Evolutionary conservation across 2,113 vertebrate species (phyloP).

Genomic region (Mustelus asterias): DNA sequence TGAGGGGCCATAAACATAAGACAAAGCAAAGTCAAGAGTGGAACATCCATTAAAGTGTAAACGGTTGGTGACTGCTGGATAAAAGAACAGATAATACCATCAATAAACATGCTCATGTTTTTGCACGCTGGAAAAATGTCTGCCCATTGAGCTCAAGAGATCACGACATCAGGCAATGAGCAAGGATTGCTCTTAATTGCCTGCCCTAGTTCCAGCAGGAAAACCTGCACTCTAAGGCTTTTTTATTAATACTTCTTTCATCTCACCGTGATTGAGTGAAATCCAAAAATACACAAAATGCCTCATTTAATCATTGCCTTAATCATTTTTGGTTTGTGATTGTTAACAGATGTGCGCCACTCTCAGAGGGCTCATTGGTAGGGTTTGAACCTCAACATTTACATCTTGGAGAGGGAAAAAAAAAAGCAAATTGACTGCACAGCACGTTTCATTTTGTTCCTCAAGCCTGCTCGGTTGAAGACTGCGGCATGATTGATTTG

Average conservation of each 20-base stretch:
- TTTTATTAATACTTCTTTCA: background rate
- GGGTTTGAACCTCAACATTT: background rate
- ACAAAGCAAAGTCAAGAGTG: background rate
- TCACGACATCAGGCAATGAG: background rate
- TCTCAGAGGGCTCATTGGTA: background rate
- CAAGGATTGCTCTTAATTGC: background rate
- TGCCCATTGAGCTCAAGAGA: background rate
- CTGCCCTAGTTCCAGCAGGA: background rate
- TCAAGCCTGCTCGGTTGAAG: background rate
- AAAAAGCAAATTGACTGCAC: background rate
- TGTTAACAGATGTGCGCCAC: background rate
- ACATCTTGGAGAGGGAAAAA: background rate
- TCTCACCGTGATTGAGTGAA: background rate
- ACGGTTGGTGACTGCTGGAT: background rate
- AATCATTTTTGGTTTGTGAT: background rate
- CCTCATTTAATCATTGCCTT: constrained; percentile 14
- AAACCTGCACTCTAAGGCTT: background rate
- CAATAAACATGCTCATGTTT: background rate
- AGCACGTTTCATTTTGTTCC: background rate
- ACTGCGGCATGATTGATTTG: background rate
- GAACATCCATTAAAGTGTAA: background rate
- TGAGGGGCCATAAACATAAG: background rate
- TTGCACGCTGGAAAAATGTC: background rate
- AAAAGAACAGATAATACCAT: background rate
- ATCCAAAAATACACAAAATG: constrained; percentile 5